Percentiles rank a stretch among this genome's conserved stretches.
These are phyloP conservation scores for Sphenopsis melanotis DNA, from an alignment of 2,797 vertebrate genomes.

Conservation along the genomic window DNA sequence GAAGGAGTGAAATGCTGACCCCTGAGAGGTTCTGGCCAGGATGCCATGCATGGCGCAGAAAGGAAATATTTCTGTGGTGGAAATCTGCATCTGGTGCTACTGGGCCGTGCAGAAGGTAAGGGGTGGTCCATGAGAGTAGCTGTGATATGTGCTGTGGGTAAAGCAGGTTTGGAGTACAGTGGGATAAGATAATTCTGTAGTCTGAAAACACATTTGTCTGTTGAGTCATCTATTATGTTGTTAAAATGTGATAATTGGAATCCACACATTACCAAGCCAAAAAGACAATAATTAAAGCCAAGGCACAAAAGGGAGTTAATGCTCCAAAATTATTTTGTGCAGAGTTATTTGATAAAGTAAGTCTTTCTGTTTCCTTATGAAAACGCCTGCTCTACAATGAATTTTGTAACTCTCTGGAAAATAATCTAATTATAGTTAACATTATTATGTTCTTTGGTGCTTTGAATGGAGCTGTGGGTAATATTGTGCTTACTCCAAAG, in stretches of 20 bases:
- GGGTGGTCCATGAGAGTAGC: neutral
- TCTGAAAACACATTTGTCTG: neutral
- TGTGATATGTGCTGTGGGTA: neutral
- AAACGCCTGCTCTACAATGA: neutral
- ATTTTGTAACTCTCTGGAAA: conserved; percentile 25
- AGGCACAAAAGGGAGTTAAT: conserved; percentile 15
- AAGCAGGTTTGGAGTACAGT: neutral
- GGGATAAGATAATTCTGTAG: neutral
- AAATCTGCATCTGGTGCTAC: neutral
- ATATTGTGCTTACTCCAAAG: conserved; percentile 24
- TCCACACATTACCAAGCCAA: neutral
- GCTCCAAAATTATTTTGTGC: neutral
- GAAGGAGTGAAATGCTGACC: neutral
- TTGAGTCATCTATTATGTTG: neutral
- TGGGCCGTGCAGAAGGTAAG: neutral
- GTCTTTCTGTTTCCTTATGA: neutral
- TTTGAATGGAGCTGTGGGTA: conserved; percentile 38
- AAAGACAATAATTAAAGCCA: conserved; percentile 1
- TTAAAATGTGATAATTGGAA: conserved; percentile 7
- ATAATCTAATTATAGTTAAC: conserved; percentile 47
- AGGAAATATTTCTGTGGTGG: neutral
- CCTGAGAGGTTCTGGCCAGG: neutral
- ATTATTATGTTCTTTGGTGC: conserved; percentile 2
- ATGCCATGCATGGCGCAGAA: fast-evolving
- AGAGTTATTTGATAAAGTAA: conserved; percentile 4